Evolutionary conservation across 2,888 invertebrate species (phyloP).

Genomic region (Pseudococcus jackbeardsleyi): DNA sequence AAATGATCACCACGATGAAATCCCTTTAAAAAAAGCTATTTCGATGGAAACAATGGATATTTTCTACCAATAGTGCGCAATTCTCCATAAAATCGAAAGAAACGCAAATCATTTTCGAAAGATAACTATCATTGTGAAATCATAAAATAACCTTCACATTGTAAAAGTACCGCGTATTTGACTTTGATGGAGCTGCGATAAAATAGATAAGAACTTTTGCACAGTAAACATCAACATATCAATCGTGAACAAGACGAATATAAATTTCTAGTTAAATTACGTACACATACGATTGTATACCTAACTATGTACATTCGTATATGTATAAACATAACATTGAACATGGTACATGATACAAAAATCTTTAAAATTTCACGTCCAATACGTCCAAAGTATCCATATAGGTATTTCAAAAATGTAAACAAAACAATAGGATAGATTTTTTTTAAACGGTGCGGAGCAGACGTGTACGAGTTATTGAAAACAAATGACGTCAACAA

Average conservation of each 20-base stretch:
- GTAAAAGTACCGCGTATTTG: not conserved
- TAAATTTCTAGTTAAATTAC: slow-evolving; percentile 4
- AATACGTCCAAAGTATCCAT: not conserved
- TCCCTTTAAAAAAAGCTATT: too few species aligned
- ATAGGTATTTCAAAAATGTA: not conserved
- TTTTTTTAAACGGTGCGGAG: not conserved
- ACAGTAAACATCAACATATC: not conserved
- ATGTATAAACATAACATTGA: not conserved
- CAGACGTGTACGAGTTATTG: not conserved
- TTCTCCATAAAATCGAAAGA: too few species aligned
- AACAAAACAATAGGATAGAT: not conserved
- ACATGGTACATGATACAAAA: not conserved
- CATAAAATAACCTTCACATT: slow-evolving; percentile 30
- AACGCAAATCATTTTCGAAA: not conserved
- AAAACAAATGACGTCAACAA: slow-evolving; percentile 13
- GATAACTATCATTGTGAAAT: not conserved
- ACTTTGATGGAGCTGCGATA: not conserved
- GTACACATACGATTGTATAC: not conserved
- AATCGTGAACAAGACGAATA: not conserved
- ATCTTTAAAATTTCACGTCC: slow-evolving; percentile 2
- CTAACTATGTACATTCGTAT: not conserved
- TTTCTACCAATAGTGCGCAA: too few species aligned
- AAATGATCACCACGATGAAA: too few species aligned
- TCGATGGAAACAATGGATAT: too few species aligned
- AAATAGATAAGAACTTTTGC: slow-evolving; percentile 45